Conservation (phyloP, 1,140 invertebrate genomes). For the Colletes latitarsis region DNA sequence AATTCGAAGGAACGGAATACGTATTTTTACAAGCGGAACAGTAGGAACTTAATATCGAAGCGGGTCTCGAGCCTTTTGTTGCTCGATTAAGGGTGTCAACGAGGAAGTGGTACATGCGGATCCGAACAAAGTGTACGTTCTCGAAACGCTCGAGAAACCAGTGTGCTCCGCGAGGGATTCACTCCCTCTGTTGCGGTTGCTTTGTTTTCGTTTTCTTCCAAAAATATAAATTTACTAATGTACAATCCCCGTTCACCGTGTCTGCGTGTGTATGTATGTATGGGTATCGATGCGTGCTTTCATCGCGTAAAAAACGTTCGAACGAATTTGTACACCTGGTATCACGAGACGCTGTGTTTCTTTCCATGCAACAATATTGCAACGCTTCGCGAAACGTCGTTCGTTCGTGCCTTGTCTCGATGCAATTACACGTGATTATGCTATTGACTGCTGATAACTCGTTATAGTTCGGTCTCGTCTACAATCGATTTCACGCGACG, state of each 20-base stretch:
- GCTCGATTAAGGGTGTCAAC: not conserved
- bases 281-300: not conserved
- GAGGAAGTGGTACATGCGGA: constrained; percentile 55
- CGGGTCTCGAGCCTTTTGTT: not conserved
- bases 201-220: constrained; percentile 66
- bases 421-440: constrained; percentile 39
- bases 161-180: constrained; percentile 15
- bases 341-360: constrained; percentile 2
- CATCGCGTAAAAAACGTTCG: not conserved
- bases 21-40: not conserved
- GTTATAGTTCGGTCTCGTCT: constrained; percentile 22
- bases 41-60: not conserved
- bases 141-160: constrained; percentile 30
- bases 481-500: constrained; percentile 3
- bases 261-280: constrained; percentile 19
- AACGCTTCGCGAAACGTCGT: not conserved
- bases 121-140: constrained; percentile 48
- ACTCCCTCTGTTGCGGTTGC: constrained; percentile 6
- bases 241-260: constrained; percentile 63
- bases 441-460: constrained; percentile 55
- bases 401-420: constrained; percentile 11
- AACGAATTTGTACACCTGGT: constrained; percentile 13
- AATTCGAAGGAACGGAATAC: not conserved
- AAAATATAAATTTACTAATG: constrained; percentile 79
- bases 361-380: not conserved